Evolutionary conservation across 2,888 invertebrate genomes (phyloP), one percentile per base, ranked within the genome.

Genomic region (Caenorhabditis uteleia): DNA sequence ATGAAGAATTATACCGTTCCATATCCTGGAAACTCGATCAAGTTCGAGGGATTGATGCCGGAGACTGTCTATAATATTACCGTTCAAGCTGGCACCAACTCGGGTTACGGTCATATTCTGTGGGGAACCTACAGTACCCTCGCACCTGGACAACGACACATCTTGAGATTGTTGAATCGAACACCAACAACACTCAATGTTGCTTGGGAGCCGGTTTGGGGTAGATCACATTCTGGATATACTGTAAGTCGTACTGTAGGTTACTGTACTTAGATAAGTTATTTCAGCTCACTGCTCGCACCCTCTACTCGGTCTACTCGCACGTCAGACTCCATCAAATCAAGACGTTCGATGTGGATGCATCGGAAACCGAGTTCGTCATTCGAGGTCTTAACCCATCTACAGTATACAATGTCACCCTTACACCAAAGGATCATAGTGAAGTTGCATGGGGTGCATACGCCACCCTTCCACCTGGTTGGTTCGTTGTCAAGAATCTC

Each of bases 101-200:
- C 68, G 38, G 82, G 82, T 14, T 82, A 82, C 65, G 82, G 82
- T 42, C 70, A 60, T 38, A 69, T 75, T 39, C 74, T 83, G n/a
- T 83, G 83, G 83, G 83, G 83, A 58, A 73, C 78, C 18, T 83
- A 79, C 72, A 79, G 80, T 18, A 83, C 83, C 7, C 70, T 83
- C 26, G 75, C 79, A 10, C 66, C 72, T n/a, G 83, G 82, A 40
- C 72, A 78, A 51, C 65, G 71, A 16, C 81, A 82, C 62, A 77
- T 83, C 39, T 71, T 83, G 25, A 64, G 77, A n/a, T 74, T 83
- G 39, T 70, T 75, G 51, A 68, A 78, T 58, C 66, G 83, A 33
- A 83, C 83, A 1, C 83, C 83, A 27, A 82, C 75, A 2, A 79
- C 82, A 2, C 64, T 83, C 29, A 78, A 78, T 31, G 82, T 83